Percentiles rank a stretch among this genome's conserved stretches.
phyloP scores from a whole-genome alignment of 2,888 invertebrate species.

The Perdita meconis region DNA sequence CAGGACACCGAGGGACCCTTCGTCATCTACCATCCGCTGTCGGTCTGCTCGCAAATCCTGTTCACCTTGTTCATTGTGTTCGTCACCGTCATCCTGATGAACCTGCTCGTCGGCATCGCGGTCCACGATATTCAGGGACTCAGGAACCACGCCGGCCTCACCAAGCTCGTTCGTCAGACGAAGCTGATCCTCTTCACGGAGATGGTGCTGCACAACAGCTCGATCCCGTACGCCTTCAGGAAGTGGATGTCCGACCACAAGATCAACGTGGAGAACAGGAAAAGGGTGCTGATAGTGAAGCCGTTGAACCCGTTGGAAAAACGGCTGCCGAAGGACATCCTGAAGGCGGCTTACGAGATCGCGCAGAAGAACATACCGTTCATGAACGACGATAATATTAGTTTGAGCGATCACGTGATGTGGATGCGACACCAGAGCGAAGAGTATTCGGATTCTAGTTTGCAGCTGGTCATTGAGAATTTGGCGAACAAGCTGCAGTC shows the following conservation, averaged over 20 bases:
- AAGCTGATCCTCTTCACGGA: constrained; percentile 85
- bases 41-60: constrained; percentile 81
- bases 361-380: constrained; percentile 81
- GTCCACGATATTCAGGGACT: constrained; percentile 84
- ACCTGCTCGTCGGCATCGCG: constrained; percentile 83
- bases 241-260: constrained; percentile 83
- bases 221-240: constrained; percentile 81
- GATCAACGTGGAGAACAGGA: constrained; percentile 82
- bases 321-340: constrained; percentile 83
- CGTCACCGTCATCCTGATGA: constrained; percentile 83
- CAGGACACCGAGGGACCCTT: constrained; percentile 74
- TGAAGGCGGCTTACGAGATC: constrained; percentile 84
- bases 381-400: constrained; percentile 70
- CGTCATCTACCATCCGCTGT: constrained; percentile 80
- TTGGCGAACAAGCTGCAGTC: constrained; percentile 73
- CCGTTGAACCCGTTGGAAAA: constrained; percentile 84
- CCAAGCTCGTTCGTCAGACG: constrained; percentile 84
- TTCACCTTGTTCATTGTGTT: constrained; percentile 82
- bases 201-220: constrained; percentile 83
- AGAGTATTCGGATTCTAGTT: constrained; percentile 62
- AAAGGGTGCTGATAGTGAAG: constrained; percentile 83
- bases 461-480: constrained; percentile 73
- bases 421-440: constrained; percentile 74
- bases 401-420: constrained; percentile 67
- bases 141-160: constrained; percentile 84